Evolutionary conservation across 1,140 invertebrate species (phyloP), one percentile per base, ranked within the genome.

Genomic region (Penaeus chinensis): DNA sequence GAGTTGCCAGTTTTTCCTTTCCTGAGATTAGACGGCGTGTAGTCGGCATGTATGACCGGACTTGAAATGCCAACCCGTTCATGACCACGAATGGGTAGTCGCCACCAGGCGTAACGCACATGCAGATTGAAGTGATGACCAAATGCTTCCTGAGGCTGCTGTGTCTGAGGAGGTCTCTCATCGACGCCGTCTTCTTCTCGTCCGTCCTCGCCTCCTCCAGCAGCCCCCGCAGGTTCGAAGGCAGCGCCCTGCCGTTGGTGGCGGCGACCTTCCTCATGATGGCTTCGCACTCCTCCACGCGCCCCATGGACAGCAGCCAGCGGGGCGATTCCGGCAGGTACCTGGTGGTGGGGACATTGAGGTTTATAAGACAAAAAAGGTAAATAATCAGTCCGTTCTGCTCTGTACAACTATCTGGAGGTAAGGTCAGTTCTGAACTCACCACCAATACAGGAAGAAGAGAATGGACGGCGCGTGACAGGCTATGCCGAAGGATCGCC

Each of bases 241-340:
- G 77, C 16, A 42, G 27, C 42, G 13, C 16, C 91, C 95, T 95
- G 1, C 94, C 94, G 91, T 98, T 98, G 0, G 96, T 94, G 90
- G 92, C 93, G 0, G 96, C 96, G 85, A 97, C 93, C 19, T 93
- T 94, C 92, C 96, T 94, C 11, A 98, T 92, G 84, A 97, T 95
- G 85, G 94, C 93, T 76, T 96, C 95, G 0, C 96, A 96, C 93
- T 97, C 95, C 89, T 96, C 94, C 20, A 97, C 93, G 78, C 95
- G 94, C 16, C 96, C 95, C 92, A 95, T 95, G 89, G 96, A 96
- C 65, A 97, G 91, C 4, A 97, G 92, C 96, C 96, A 97, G 90
- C 96, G 92, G 2, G 96, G 96, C 32, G 96, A 97, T 92, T 97
- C 96, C 77, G 97, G 96, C 93, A 97, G 93, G 85, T 96, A 95